Conservation (phyloP, 2,113 vertebrate species). For the Fregata magnificens region DNA sequence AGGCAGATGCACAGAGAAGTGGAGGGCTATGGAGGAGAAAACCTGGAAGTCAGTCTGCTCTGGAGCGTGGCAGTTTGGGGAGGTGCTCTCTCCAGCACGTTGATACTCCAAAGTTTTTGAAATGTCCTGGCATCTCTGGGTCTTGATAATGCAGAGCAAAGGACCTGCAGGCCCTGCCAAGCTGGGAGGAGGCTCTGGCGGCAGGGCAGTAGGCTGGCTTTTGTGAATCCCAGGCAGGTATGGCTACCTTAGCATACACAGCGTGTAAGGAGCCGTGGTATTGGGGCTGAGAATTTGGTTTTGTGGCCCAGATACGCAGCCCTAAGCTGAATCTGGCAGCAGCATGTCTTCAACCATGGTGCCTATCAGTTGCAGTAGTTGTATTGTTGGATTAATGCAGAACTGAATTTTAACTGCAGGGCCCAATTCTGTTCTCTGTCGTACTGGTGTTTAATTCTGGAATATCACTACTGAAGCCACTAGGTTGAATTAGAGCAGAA, state of each 20-base stretch:
- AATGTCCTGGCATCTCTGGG: not conserved
- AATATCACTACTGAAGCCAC: not conserved
- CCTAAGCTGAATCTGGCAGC: not conserved
- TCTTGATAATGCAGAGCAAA: not conserved
- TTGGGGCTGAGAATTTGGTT: not conserved
- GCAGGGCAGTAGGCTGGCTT: not conserved
- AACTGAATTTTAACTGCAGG: not conserved
- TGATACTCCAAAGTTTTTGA: not conserved
- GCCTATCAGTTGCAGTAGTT: not conserved
- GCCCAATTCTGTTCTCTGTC: not conserved
- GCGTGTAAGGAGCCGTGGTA: rapidly evolving
- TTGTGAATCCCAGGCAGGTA: not conserved
- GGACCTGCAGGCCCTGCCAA: not conserved
- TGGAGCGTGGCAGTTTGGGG: not conserved
- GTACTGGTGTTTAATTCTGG: not conserved
- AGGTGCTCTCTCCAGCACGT: not conserved
- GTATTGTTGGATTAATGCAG: not conserved
- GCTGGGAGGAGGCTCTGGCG: not conserved
- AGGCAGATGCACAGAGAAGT: not conserved
- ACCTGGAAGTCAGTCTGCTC: not conserved
- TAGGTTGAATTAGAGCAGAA: not conserved
- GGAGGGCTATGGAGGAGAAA: not conserved
- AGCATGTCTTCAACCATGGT: rapidly evolving
- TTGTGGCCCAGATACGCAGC: not conserved
- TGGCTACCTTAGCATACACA: no score